These are phyloP conservation scores for Paguma larvata DNA, from an alignment of 2,797 vertebrate genomes.

Conservation along the genomic window DNA sequence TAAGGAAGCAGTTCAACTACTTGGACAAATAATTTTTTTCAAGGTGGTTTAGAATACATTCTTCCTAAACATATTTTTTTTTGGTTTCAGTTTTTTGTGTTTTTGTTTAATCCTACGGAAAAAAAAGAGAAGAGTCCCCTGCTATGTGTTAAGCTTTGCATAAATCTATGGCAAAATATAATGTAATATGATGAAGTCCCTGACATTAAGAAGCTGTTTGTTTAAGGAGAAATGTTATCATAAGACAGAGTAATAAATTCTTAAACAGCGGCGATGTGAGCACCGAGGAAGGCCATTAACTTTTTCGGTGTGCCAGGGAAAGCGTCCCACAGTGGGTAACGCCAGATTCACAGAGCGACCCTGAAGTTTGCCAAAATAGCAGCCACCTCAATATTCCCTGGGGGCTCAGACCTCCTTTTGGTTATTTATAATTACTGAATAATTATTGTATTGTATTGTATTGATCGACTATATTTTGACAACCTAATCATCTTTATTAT, in stretches of 20 bases:
- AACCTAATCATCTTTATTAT: neutral
- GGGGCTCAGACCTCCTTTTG: neutral
- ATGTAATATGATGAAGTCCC: neutral
- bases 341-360: neutral
- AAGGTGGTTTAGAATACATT: neutral
- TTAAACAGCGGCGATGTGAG: neutral
- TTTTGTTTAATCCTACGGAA: neutral
- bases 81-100: neutral
- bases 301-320: fast-evolving
- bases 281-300: neutral
- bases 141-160: neutral
- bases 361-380: neutral
- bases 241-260: neutral
- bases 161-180: neutral
- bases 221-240: neutral
- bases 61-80: neutral
- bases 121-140: neutral
- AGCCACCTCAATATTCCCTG: too few relatives aligned
- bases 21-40: neutral
- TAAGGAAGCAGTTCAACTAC: neutral
- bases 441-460: neutral
- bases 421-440: neutral
- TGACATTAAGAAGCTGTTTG: neutral
- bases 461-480: neutral
- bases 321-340: neutral